Evolutionary conservation across 1,140 invertebrate genomes (phyloP).

Genomic region (Amyelois transitella): DNA sequence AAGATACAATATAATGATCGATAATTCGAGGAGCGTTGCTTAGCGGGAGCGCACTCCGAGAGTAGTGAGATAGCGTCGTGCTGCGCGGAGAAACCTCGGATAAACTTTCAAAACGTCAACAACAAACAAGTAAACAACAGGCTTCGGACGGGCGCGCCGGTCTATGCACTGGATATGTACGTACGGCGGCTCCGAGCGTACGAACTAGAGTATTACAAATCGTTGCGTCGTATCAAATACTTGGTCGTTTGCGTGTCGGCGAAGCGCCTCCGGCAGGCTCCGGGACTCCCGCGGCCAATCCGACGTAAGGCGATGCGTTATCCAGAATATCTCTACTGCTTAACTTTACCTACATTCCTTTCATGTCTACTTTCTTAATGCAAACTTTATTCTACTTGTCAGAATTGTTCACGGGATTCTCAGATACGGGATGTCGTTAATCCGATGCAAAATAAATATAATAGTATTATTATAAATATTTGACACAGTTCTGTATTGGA

Average conservation of each 20-base stretch:
- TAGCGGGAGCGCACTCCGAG: constrained; percentile 16
- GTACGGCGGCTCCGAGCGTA: constrained; percentile 12
- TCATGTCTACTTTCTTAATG: no score
- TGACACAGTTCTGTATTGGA: no score
- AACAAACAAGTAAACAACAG: constrained; percentile 18
- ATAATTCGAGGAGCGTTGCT: constrained; percentile 28
- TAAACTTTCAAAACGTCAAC: constrained; percentile 29
- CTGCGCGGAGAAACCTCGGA: constrained; percentile 15
- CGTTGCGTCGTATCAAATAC: constrained; percentile 37
- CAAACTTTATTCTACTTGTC: no score
- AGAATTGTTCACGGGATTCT: no score
- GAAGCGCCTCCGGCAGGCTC: background rate
- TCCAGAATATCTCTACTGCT: no score
- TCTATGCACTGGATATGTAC: background rate
- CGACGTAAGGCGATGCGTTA: background rate
- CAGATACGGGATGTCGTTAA: no score
- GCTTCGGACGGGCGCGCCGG: constrained; percentile 22
- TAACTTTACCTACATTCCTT: no score
- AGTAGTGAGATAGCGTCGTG: constrained; percentile 9
- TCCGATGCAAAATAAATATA: no score
- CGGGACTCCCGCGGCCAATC: background rate
- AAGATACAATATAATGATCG: constrained; percentile 26
- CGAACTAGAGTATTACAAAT: background rate
- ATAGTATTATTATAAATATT: no score
- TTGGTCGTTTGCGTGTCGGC: constrained; percentile 39